Evolutionary conservation across 2,797 vertebrate species (phyloP).

Genomic region (Phaenicophaeus curvirostris): DNA sequence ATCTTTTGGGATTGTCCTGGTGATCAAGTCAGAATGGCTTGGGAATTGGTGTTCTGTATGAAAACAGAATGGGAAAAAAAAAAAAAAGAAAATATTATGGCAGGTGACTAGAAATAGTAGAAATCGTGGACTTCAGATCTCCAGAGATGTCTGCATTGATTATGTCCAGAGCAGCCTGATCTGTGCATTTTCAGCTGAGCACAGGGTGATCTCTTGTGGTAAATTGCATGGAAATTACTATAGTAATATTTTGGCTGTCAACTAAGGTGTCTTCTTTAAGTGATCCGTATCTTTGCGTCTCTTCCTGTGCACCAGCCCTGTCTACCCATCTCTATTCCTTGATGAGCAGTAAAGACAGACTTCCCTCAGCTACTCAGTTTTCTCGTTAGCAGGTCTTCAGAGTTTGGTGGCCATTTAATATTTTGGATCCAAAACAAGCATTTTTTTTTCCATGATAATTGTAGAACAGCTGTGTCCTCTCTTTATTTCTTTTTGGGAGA

Average conservation of each 20-base stretch:
- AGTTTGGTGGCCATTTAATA: conserved; percentile 53
- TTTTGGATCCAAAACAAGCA: conserved; percentile 62
- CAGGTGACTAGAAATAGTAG: neutral
- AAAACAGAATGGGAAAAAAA: neutral
- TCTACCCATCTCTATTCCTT: neutral
- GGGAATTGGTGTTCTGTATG: neutral
- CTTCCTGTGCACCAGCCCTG: neutral
- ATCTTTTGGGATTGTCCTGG: neutral
- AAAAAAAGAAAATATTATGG: neutral
- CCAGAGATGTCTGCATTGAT: neutral
- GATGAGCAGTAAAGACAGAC: neutral
- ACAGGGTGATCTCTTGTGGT: neutral
- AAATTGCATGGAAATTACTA: neutral
- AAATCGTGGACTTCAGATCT: neutral
- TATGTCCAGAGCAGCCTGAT: neutral
- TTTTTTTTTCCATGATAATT: conserved; percentile 39
- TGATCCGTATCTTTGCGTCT: neutral
- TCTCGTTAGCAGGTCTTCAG: conserved; percentile 33
- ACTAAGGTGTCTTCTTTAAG: neutral
- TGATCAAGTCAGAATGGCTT: neutral
- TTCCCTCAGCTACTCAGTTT: neutral
- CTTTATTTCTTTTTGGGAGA: conserved; percentile 43
- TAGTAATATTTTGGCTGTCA: neutral
- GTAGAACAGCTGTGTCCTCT: conserved; percentile 53
- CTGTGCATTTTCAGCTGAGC: neutral